Base-by-base conservation (phyloP, 1,140 invertebrate species). In the Heliconius melpomene region DNA sequence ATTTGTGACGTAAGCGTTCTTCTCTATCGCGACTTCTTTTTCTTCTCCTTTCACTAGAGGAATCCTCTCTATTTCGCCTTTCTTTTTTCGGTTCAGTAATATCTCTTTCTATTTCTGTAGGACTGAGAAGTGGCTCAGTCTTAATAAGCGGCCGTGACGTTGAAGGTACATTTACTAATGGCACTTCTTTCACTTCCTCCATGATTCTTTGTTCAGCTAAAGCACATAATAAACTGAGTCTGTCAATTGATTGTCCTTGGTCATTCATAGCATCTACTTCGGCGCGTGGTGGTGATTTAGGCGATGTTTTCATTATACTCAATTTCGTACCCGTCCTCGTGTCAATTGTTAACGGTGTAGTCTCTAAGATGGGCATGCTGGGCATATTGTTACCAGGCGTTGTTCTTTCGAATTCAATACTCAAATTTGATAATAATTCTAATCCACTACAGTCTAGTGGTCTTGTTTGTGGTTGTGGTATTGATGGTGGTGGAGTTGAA, bases 171-270 rank as follows among this genome's bases (percentile, higher is more conserved):
- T 74, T 88, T 18, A 75, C 75, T 75, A 86, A 81, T 72, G 88
- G 85, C 57, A 81, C 90, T 29, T 95, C 95, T 20, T 91, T 95
- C 6, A 94, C 96, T 90, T 98, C 97, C 86, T 98, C 97, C 92
- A 97, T 96, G 79, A 98, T 97, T 77, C 97, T 95, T 86, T 98
- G 97, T 87, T 98, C 97, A 0, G 98, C 98, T 36, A 98, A 91
- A 1, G 97, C 97, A 91, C 98, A 98, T 7, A 98, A 90, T 36
- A 98, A 91, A 77, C 97, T 97, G 32, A 98, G 91, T 1, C 97
- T 97, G 79, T 96, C 97, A 2, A 97, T 95, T 16, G 94, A 92
- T 77, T 93, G 93, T 7, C 74, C 52, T 82, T 82, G 79, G 40
- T 89, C 88, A 80, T 89, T 75, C 87, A 66, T 88, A 18, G 89